phyloP scores from a whole-genome alignment of 2,888 invertebrate genomes.

The Lepidocyrtoides sp. region DNA sequence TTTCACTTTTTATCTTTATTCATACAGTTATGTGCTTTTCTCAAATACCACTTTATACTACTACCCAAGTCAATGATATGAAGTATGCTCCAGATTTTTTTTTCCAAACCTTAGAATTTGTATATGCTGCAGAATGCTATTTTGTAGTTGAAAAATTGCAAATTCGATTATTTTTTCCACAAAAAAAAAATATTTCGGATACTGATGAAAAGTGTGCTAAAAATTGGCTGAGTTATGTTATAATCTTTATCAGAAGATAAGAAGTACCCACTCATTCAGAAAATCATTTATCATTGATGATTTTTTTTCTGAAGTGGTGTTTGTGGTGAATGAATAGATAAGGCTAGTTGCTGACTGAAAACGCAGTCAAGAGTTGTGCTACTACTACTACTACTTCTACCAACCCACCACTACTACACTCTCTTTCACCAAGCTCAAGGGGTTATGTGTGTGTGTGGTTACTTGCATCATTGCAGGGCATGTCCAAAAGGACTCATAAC shows the following conservation, averaged over 20 bases:
- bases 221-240: too few species aligned
- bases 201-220: too few species aligned
- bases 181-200: too few species aligned
- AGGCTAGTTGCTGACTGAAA: constrained; percentile 59
- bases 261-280: constrained; percentile 50
- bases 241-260: not conserved
- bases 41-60: too few species aligned
- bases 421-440: not conserved
- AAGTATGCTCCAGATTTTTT: not conserved
- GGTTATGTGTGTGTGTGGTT: constrained; percentile 30
- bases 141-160: too few species aligned
- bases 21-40: not conserved
- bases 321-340: constrained; percentile 56
- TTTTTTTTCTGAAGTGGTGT: constrained; percentile 36
- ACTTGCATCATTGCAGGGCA: constrained; percentile 52
- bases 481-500: constrained; percentile 76
- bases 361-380: constrained; percentile 50
- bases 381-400: not conserved
- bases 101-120: too few species aligned
- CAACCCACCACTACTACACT: too few species aligned
- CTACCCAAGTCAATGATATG: too few species aligned
- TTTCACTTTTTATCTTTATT: constrained; percentile 18
- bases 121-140: too few species aligned
- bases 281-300: constrained; percentile 73
- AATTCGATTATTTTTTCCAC: too few species aligned